Evolutionary conservation across 2,797 vertebrate species (phyloP).

Genomic region (Paratrypauchen microcephalus): DNA sequence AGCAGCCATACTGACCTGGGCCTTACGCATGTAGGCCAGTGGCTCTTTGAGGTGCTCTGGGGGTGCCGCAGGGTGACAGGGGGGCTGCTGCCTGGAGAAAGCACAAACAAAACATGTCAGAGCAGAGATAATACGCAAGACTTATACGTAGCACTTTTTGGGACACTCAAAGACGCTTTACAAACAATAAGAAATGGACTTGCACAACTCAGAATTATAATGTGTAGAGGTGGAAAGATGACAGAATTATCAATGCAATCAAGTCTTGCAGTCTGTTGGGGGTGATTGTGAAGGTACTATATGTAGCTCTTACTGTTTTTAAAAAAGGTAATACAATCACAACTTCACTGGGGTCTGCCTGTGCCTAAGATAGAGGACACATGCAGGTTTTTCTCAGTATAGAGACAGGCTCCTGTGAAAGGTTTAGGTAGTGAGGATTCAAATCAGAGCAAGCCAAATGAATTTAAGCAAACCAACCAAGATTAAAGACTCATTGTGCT

Average conservation of each 20-base stretch:
- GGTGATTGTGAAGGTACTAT: background rate
- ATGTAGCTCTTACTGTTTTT: too few relatives aligned
- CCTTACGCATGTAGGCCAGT: constrained; percentile 93
- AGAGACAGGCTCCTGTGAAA: too few relatives aligned
- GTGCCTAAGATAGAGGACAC: too few relatives aligned
- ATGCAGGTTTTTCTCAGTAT: too few relatives aligned
- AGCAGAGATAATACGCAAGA: background rate
- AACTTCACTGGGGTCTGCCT: too few relatives aligned
- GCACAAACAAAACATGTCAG: background rate
- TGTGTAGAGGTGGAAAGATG: background rate
- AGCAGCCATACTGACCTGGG: constrained; percentile 85
- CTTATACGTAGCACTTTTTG: too few relatives aligned
- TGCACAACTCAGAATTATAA: background rate
- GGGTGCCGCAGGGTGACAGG: constrained; percentile 81
- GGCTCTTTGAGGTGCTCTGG: constrained; percentile 95
- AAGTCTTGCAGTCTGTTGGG: background rate
- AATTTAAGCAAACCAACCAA: too few relatives aligned
- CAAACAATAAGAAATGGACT: background rate
- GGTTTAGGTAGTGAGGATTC: too few relatives aligned
- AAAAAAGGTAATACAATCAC: too few relatives aligned
- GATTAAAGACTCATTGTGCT: too few relatives aligned
- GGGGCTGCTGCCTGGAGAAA: constrained; percentile 82
- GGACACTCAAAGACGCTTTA: too few relatives aligned
- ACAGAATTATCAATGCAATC: background rate
- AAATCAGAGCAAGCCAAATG: too few relatives aligned